Conservation (phyloP, 2,113 vertebrate genomes). For the Guaruba guarouba region DNA sequence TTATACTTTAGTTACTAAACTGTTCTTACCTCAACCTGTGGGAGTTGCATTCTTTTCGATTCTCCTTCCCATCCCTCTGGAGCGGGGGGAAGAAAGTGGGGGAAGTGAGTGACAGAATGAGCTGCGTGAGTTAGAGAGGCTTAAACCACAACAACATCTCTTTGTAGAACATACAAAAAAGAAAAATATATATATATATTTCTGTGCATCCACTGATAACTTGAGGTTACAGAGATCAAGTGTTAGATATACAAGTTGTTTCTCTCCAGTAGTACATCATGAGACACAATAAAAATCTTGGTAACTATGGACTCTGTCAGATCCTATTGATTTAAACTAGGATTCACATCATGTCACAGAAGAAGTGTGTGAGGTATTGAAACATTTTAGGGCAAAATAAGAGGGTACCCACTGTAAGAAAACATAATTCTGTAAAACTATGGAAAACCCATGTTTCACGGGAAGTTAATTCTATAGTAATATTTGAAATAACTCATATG, state of each 20-base stretch:
- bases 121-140: too few relatives aligned
- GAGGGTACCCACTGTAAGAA: not conserved
- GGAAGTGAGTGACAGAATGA: too few relatives aligned
- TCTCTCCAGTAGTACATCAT: not conserved
- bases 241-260: not conserved
- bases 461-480: not conserved
- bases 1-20: too few relatives aligned
- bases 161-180: not conserved
- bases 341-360: not conserved
- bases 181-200: not conserved
- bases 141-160: not conserved
- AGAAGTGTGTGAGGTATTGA: fast-evolving
- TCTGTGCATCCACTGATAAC: not conserved
- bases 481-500: not conserved
- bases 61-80: too few relatives aligned
- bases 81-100: too few relatives aligned
- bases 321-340: not conserved
- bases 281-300: not conserved
- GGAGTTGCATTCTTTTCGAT: too few relatives aligned
- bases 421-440: not conserved
- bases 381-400: not conserved
- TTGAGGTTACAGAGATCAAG: not conserved
- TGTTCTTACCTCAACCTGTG: too few relatives aligned
- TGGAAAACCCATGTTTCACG: not conserved
- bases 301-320: not conserved